These are phyloP conservation scores for Calliopum simillimum DNA, from an alignment of 2,888 invertebrate species.

Conservation along the genomic window DNA sequence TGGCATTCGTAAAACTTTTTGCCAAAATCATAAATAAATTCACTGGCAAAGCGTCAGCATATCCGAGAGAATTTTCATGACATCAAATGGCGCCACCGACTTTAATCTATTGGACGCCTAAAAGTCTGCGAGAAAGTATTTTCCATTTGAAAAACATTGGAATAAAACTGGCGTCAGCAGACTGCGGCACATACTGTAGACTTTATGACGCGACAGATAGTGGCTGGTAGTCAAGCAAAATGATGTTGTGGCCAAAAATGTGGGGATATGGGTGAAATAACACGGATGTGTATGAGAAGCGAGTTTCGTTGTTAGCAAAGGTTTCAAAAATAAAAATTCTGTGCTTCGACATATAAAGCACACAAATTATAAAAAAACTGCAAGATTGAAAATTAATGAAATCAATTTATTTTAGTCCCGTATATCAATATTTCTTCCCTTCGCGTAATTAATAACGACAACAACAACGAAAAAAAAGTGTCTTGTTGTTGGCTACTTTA, in stretches of 20 bases:
- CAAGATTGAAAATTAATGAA: no score
- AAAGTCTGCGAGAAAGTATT: conserved; percentile 53
- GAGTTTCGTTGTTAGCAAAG: not conserved
- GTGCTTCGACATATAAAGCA: not conserved
- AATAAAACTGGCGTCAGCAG: conserved; percentile 63
- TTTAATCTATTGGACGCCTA: conserved; percentile 61
- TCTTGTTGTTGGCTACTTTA: no score
- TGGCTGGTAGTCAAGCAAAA: not conserved
- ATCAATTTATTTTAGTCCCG: no score
- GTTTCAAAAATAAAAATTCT: not conserved
- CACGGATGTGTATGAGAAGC: not conserved
- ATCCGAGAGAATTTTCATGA: conserved; percentile 4
- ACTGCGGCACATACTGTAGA: not conserved
- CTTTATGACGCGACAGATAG: not conserved
- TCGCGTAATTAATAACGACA: no score
- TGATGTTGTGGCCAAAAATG: not conserved
- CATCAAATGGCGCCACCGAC: conserved; percentile 58
- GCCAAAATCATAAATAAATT: no score
- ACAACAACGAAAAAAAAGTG: no score
- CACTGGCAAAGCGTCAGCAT: not conserved
- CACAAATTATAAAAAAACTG: no score
- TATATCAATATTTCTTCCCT: no score
- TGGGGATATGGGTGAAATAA: not conserved
- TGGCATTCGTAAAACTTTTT: not conserved
- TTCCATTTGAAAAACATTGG: conserved; percentile 16